Evolutionary conservation across 37 sponge, comb jelly and placozoan genomes (phyloP).

Genomic region (Halichondria panicea): DNA sequence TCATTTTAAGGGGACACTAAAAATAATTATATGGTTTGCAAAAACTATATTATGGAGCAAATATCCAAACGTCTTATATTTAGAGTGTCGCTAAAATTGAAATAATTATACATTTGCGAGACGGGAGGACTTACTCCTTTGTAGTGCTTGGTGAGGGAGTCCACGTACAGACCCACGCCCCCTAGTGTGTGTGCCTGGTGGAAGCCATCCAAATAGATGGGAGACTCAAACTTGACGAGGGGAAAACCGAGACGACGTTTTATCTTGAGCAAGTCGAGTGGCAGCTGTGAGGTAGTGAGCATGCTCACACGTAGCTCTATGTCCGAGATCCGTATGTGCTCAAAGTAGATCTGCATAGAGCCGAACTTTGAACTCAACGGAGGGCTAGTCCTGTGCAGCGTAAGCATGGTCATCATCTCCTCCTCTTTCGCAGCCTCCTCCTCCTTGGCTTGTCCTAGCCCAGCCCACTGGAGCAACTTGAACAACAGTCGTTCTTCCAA

Average conservation of each 20-base stretch:
- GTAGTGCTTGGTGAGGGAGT: slow-evolving; percentile 58
- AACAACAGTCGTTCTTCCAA: slow-evolving; percentile 83
- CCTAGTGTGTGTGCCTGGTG: slow-evolving; percentile 52
- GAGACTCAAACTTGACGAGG: slow-evolving; percentile 74
- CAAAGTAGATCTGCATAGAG: slow-evolving; percentile 65
- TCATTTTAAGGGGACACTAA: no score
- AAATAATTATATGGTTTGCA: no score
- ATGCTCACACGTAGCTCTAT: slow-evolving; percentile 56
- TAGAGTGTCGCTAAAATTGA: no score
- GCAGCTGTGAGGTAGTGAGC: slow-evolving; percentile 71
- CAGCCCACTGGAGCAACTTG: slow-evolving; percentile 75
- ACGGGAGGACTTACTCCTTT: slow-evolving; percentile 35
- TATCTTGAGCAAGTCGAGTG: slow-evolving; percentile 66
- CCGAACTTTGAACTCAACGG: not conserved
- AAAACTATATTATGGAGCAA: no score
- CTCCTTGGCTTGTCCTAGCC: slow-evolving; percentile 24
- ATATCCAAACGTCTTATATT: no score
- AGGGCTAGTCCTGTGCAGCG: not conserved
- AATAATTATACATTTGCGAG: no score
- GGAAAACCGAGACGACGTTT: slow-evolving; percentile 62
- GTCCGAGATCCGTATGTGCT: slow-evolving; percentile 25
- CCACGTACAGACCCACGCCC: slow-evolving; percentile 12
- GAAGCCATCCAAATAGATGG: slow-evolving; percentile 48
- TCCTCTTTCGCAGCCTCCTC: not conserved
- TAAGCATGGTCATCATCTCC: slow-evolving; percentile 35